phyloP scores from a whole-genome alignment of 2,113 vertebrate genomes.

The Mastomys coucha region DNA sequence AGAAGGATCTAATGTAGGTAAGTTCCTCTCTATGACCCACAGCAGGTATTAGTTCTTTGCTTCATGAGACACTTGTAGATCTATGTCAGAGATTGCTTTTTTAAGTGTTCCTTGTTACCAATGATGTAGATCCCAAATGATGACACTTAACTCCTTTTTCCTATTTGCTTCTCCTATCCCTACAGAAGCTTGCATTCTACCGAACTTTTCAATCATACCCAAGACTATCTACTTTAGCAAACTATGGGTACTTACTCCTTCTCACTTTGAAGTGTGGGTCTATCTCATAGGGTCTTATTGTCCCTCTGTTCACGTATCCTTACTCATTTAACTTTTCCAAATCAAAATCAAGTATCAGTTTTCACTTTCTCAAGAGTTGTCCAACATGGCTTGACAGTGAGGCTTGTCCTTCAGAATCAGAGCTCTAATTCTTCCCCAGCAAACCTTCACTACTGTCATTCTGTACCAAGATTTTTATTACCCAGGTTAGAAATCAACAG shows the following conservation, averaged over 20 bases:
- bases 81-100: neutral
- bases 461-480: neutral
- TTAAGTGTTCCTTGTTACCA: neutral
- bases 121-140: neutral
- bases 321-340: neutral
- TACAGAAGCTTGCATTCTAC: neutral
- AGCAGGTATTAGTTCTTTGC: neutral
- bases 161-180: neutral
- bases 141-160: neutral
- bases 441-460: neutral
- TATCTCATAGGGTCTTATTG: neutral
- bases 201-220: neutral
- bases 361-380: neutral
- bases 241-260: neutral
- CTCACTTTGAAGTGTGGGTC: neutral
- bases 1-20: neutral
- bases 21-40: neutral
- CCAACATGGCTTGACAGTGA: neutral
- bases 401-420: neutral
- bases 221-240: neutral
- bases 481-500: neutral
- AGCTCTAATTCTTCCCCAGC: neutral
- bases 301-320: neutral
- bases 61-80: slow-evolving; percentile 1
- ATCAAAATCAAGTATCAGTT: neutral